phyloP scores from a whole-genome alignment of 2,797 vertebrate genomes.

The Muscicapa striata region DNA sequence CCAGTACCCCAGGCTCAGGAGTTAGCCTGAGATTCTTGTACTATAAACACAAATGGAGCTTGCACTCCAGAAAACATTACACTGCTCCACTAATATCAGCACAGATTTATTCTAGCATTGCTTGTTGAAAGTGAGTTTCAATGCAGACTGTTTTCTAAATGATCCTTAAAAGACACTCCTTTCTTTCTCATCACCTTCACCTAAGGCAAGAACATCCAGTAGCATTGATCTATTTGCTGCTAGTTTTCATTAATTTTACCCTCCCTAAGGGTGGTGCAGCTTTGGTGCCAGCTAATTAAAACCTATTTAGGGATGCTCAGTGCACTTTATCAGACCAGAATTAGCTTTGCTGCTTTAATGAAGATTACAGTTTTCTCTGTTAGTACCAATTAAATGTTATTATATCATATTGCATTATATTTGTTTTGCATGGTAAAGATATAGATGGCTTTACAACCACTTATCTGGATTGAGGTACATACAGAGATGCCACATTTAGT shows the following conservation, averaged over 20 bases:
- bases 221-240: constrained; percentile 68
- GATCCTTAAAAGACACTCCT: constrained; percentile 43
- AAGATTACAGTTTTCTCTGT: constrained; percentile 62
- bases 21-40: background rate
- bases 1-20: background rate
- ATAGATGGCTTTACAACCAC: background rate
- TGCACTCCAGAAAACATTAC: background rate
- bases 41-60: background rate
- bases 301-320: constrained; percentile 72
- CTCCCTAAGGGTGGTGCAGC: constrained; percentile 74
- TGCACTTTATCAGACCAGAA: constrained; percentile 73
- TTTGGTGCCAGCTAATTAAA: constrained; percentile 78
- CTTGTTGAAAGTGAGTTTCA: constrained; percentile 62
- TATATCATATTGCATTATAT: constrained; percentile 36
- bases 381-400: constrained; percentile 67
- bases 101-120: background rate
- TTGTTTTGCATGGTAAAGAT: constrained; percentile 31
- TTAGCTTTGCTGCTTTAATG: constrained; percentile 72
- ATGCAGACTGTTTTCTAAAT: constrained; percentile 42
- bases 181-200: constrained; percentile 59
- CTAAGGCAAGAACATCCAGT: constrained; percentile 52
- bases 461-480: constrained; percentile 24
- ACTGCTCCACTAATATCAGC: background rate
- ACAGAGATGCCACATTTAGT: background rate
- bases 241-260: constrained; percentile 76